Evolutionary conservation across 92 coral and sea anemone species (phyloP).

Genomic region (Epizoanthus rinbou): DNA sequence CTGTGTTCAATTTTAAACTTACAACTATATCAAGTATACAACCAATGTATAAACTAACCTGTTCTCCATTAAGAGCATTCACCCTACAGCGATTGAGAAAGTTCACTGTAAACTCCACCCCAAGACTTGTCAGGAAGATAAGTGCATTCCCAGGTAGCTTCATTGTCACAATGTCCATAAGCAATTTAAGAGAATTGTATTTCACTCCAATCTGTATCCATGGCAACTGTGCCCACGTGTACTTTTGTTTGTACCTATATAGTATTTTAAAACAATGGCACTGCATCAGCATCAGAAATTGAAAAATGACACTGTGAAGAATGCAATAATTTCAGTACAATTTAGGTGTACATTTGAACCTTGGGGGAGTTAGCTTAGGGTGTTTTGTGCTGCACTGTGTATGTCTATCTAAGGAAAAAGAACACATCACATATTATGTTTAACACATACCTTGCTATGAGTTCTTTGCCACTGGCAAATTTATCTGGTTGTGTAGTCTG

Average conservation of each 20-base stretch:
- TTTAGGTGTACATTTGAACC: too few relatives aligned
- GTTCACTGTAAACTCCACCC: constrained; percentile 82
- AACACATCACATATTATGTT: too few relatives aligned
- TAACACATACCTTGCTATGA: constrained; percentile 75
- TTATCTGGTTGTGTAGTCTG: constrained; percentile 51
- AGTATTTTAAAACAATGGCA: neutral
- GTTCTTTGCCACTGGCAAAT: constrained; percentile 82
- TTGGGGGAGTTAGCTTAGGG: too few relatives aligned
- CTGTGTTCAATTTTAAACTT: too few relatives aligned
- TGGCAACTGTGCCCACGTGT: constrained; percentile 99
- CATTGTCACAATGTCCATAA: constrained; percentile 96
- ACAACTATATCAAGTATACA: too few relatives aligned
- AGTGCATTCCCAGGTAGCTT: constrained; percentile 92
- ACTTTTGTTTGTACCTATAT: constrained; percentile 92
- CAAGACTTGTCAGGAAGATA: constrained; percentile 88
- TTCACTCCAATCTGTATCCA: constrained; percentile 99
- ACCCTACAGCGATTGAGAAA: constrained; percentile 92
- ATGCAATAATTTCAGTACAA: neutral
- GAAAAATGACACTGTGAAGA: neutral
- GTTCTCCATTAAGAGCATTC: constrained; percentile 87
- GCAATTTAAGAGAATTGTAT: constrained; percentile 74
- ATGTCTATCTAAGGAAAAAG: too few relatives aligned
- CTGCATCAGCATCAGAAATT: too few relatives aligned
- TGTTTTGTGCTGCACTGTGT: too few relatives aligned
- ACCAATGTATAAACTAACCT: too few relatives aligned